phyloP scores from a whole-genome alignment of 1,140 invertebrate species.

The Rhizoglyphus robini region DNA sequence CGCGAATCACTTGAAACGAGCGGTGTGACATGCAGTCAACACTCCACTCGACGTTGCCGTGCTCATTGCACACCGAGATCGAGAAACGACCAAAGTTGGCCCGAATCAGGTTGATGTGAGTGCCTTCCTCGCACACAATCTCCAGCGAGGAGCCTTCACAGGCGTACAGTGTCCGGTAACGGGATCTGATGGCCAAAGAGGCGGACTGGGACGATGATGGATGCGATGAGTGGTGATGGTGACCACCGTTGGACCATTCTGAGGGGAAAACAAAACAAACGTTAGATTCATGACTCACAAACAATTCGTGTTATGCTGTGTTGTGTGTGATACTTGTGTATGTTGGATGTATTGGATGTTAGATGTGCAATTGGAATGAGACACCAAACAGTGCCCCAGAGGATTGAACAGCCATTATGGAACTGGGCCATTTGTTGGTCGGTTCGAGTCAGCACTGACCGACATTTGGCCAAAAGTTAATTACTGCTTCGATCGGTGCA shows the following conservation, averaged over 20 bases:
- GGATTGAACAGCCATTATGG: too few relatives aligned
- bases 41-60: slow-evolving; percentile 90
- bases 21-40: slow-evolving; percentile 78
- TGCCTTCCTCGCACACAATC: slow-evolving; percentile 70
- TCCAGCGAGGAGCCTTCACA: slow-evolving; percentile 78
- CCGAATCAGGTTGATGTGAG: slow-evolving; percentile 75
- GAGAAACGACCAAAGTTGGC: slow-evolving; percentile 91
- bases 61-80: slow-evolving; percentile 89
- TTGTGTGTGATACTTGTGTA: too few relatives aligned
- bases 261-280: not conserved
- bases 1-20: slow-evolving; percentile 36
- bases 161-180: slow-evolving; percentile 77
- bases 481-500: too few relatives aligned
- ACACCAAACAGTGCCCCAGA: too few relatives aligned
- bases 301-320: too few relatives aligned
- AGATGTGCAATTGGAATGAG: too few relatives aligned
- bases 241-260: not conserved
- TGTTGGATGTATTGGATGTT: too few relatives aligned
- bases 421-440: too few relatives aligned
- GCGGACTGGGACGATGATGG: not conserved
- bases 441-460: too few relatives aligned
- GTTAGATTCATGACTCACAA: not conserved
- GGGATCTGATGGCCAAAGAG: not conserved
- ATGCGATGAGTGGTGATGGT: not conserved
- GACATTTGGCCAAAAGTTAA: too few relatives aligned